Conservation (phyloP, 2,888 invertebrate species). For the Didymodactylos carnosus region DNA sequence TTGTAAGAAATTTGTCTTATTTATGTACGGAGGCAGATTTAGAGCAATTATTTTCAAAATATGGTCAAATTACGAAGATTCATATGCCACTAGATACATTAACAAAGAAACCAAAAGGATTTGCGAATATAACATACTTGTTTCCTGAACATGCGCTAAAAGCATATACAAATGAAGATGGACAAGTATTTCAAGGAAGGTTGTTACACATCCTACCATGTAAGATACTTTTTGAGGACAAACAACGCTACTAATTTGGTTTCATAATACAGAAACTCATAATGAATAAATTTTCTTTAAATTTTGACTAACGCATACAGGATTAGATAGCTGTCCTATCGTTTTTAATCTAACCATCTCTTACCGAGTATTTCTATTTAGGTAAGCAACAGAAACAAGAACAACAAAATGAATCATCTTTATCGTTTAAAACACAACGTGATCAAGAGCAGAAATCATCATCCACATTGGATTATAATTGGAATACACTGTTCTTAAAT, state of each 20-base stretch:
- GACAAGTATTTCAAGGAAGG: conserved; percentile 62
- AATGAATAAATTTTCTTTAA: no score
- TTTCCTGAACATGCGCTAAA: conserved; percentile 81
- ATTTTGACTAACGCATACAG: no score
- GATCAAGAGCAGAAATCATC: background rate
- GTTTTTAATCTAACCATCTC: background rate
- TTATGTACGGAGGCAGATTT: conserved; percentile 64
- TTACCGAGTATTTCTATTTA: no score
- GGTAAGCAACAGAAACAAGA: background rate
- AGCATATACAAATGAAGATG: conserved; percentile 70
- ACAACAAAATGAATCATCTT: background rate
- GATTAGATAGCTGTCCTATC: no score
- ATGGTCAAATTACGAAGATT: conserved; percentile 57
- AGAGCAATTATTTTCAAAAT: conserved; percentile 57
- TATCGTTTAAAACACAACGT: background rate
- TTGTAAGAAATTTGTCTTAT: conserved; percentile 72
- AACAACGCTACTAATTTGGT: background rate
- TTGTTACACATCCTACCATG: conserved; percentile 79
- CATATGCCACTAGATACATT: conserved; percentile 64
- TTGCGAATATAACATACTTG: conserved; percentile 71
- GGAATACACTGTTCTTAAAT: conserved; percentile 85
- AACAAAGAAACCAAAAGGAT: conserved; percentile 67
- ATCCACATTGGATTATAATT: conserved; percentile 49
- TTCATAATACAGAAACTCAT: no score
- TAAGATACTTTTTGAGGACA: no score